Percentiles rank a stretch among this genome's conserved stretches.
These are phyloP conservation scores for Heliconius ethilla DNA, from an alignment of 2,888 invertebrate genomes.

Conservation along the genomic window DNA sequence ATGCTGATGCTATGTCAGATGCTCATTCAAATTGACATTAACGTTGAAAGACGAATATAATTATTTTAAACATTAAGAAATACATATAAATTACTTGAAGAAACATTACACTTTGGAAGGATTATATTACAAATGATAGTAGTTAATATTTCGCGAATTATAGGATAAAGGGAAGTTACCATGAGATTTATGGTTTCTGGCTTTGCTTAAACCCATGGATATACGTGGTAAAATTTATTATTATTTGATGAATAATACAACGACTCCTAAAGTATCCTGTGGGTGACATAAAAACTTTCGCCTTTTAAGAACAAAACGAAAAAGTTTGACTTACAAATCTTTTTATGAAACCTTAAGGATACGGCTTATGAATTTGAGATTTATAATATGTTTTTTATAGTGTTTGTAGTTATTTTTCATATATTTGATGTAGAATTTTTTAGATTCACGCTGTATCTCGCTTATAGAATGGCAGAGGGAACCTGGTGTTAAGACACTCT, in stretches of 20 bases:
- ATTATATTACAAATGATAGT: slow-evolving; percentile 18
- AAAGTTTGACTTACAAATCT: slow-evolving; percentile 11
- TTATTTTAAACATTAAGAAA: background rate
- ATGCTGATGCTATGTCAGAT: no score
- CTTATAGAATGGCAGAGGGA: no score
- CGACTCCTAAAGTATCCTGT: slow-evolving; percentile 19
- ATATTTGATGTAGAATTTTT: background rate
- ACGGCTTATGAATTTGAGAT: slow-evolving; percentile 17
- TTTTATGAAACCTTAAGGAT: slow-evolving; percentile 15
- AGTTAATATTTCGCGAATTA: slow-evolving; percentile 34
- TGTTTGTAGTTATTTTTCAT: background rate
- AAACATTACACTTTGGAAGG: background rate
- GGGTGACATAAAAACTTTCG: slow-evolving; percentile 26
- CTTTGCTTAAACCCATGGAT: slow-evolving; percentile 18
- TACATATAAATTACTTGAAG: background rate
- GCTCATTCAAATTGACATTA: no score
- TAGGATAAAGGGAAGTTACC: slow-evolving; percentile 24
- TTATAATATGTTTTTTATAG: slow-evolving; percentile 1
- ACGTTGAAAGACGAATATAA: background rate
- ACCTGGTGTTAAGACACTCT: no score
- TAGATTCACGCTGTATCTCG: no score
- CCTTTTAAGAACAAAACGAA: slow-evolving; percentile 16
- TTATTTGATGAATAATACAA: slow-evolving; percentile 34
- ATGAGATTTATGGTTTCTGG: slow-evolving; percentile 26
- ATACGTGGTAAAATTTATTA: slow-evolving; percentile 35